These are phyloP conservation scores for Nasonia vitripennis DNA, from an alignment of 1,140 invertebrate genomes.

Conservation along the genomic window DNA sequence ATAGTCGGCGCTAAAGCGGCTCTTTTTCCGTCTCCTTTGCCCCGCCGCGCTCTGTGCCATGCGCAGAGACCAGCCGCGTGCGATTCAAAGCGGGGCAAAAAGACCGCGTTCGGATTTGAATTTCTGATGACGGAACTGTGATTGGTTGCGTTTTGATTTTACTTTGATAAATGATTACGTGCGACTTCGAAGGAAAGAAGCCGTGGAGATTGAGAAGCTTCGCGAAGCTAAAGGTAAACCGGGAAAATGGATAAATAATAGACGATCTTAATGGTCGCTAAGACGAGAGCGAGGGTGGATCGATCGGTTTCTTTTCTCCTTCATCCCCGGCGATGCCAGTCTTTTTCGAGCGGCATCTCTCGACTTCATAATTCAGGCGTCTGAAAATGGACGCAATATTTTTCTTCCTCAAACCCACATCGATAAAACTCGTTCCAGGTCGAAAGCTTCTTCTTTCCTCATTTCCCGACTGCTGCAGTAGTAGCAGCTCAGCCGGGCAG, in stretches of 20 bases:
- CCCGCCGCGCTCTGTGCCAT: neutral
- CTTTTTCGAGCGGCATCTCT: neutral
- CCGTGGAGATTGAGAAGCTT: neutral
- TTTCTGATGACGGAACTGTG: too few species aligned
- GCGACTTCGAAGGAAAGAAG: too few species aligned
- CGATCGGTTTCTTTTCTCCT: slow-evolving; percentile 14
- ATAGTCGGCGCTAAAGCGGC: slow-evolving; percentile 56
- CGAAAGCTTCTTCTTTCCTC: neutral
- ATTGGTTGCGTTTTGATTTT: too few species aligned
- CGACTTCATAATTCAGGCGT: neutral
- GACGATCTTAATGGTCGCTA: slow-evolving; percentile 33
- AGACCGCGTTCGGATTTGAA: too few species aligned
- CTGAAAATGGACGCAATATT: neutral
- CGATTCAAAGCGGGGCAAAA: neutral
- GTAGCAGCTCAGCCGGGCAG: too few species aligned
- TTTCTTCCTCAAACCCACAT: neutral
- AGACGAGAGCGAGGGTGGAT: slow-evolving; percentile 29
- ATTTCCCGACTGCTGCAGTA: neutral
- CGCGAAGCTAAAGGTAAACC: slow-evolving; percentile 20
- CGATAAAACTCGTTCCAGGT: slow-evolving; percentile 10
- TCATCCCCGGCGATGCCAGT: neutral
- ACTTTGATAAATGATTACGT: too few species aligned
- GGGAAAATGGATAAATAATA: slow-evolving; percentile 38
- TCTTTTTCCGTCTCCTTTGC: slow-evolving; percentile 18
- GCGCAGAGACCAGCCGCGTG: neutral